A percentile compares a stretch with the other conserved stretches of the same genome.
These are phyloP conservation scores for Thera britannica DNA, from an alignment of 2,888 invertebrate species.

Conservation along the genomic window DNA sequence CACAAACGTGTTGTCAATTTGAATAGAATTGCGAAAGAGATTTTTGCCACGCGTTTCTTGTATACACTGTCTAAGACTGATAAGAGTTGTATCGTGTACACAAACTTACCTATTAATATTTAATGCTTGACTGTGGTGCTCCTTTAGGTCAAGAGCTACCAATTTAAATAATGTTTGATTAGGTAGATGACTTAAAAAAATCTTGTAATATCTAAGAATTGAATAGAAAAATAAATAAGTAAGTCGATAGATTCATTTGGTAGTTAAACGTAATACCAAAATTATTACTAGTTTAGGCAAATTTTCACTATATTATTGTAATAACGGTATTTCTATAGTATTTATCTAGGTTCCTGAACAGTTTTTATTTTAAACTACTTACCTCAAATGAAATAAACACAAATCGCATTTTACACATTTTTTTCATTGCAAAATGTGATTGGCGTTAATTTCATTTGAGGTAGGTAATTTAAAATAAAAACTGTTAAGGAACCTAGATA, in stretches of 20 bases:
- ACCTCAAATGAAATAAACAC: no score
- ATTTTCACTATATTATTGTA: no score
- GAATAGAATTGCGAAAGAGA: not conserved
- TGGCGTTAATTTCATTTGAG: no score
- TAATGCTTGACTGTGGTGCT: constrained; percentile 27
- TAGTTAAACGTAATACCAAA: no score
- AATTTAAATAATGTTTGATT: constrained; percentile 20
- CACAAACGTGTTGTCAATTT: constrained; percentile 1
- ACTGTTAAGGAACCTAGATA: no score
- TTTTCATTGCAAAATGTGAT: no score
- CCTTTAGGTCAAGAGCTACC: constrained; percentile 6
- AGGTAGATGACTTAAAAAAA: constrained; percentile 15
- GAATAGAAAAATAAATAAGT: constrained; percentile 2
- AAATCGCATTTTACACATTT: no score
- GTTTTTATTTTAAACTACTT: no score
- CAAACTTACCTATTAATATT: constrained; percentile 6
- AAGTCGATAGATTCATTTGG: constrained; percentile 22
- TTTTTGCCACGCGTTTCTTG: not conserved
- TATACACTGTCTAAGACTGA: not conserved
- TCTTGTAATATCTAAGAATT: constrained; percentile 12
- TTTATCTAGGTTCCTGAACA: no score
- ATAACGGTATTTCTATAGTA: no score
- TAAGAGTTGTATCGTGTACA: constrained; percentile 6
- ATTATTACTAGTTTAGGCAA: no score
- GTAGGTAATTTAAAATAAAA: no score